phyloP scores from a whole-genome alignment of 2,888 invertebrate genomes.

The Brachylomia viminalis region DNA sequence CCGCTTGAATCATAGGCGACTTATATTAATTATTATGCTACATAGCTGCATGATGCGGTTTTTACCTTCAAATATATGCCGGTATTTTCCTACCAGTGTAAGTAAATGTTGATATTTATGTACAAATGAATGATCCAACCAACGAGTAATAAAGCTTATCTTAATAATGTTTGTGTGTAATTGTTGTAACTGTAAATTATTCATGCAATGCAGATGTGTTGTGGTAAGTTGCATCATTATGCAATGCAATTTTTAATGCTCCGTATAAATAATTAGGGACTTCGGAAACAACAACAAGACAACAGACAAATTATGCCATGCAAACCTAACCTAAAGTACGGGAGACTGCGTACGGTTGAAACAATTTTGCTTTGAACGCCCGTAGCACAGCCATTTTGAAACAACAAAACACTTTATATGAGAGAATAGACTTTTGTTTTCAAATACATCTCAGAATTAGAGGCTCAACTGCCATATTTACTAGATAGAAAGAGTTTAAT shows the following conservation, averaged over 20 bases:
- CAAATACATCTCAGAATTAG: no score
- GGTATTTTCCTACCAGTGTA: slow-evolving; percentile 19
- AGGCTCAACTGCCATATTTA: no score
- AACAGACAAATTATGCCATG: no score
- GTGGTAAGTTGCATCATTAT: neutral
- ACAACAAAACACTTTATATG: no score
- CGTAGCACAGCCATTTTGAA: no score
- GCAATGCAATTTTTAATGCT: neutral
- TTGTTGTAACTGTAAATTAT: slow-evolving; percentile 24
- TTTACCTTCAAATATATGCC: slow-evolving; percentile 5
- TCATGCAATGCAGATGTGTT: slow-evolving; percentile 13
- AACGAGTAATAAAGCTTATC: slow-evolving; percentile 47
- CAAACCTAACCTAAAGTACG: no score
- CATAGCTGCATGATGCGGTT: neutral
- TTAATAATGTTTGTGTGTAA: slow-evolving; percentile 19
- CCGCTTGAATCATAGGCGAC: no score
- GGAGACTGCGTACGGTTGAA: no score
- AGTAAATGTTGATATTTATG: slow-evolving; percentile 13
- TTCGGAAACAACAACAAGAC: neutral
- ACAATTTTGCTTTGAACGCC: no score
- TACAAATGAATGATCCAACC: slow-evolving; percentile 33
- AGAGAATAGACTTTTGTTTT: no score
- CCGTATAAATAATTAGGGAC: neutral
- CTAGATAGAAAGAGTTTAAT: no score
- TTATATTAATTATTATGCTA: no score